Evolutionary conservation across 2,888 invertebrate genomes (phyloP).

Genomic region (Brachypalpus laphriformis): DNA sequence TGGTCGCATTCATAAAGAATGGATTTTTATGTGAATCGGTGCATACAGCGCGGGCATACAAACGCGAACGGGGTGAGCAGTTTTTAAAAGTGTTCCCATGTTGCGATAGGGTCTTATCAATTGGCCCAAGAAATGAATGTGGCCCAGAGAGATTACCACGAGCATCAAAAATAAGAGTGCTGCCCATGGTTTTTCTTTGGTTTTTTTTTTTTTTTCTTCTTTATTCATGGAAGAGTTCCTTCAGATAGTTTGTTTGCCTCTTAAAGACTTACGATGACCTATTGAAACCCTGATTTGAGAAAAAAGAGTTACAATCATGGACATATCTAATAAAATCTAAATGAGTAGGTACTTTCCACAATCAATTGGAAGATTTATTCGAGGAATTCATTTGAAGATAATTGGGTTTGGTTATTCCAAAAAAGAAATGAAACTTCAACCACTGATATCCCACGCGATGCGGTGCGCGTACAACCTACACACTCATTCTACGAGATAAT

Average conservation of each 20-base stretch:
- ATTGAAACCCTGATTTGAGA: conserved; percentile 46
- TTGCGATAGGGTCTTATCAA: conserved; percentile 73
- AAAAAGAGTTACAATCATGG: conserved; percentile 39
- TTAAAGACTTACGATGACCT: conserved; percentile 57
- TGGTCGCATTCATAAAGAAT: conserved; percentile 70
- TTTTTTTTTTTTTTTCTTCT: neutral
- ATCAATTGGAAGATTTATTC: conserved; percentile 51
- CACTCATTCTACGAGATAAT: conserved; percentile 28
- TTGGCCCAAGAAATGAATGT: conserved; percentile 72
- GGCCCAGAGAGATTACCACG: conserved; percentile 71
- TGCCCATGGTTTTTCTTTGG: conserved; percentile 6
- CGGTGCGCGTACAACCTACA: conserved; percentile 35
- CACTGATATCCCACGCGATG: conserved; percentile 49
- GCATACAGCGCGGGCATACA: conserved; percentile 42
- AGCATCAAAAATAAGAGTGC: conserved; percentile 67
- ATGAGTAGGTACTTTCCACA: conserved; percentile 40
- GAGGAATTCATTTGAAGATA: conserved; percentile 36
- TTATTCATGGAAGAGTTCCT: too few relatives aligned
- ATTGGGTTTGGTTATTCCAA: conserved; percentile 31
- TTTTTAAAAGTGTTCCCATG: conserved; percentile 74
- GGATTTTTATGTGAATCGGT: conserved; percentile 65
- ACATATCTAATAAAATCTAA: conserved; percentile 58
- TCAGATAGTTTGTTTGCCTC: conserved; percentile 10
- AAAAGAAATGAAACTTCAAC: conserved; percentile 32
- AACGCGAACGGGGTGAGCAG: conserved; percentile 54